phyloP scores from a whole-genome alignment of 1,140 invertebrate genomes.

The Lepidotrigona ventralis region DNA sequence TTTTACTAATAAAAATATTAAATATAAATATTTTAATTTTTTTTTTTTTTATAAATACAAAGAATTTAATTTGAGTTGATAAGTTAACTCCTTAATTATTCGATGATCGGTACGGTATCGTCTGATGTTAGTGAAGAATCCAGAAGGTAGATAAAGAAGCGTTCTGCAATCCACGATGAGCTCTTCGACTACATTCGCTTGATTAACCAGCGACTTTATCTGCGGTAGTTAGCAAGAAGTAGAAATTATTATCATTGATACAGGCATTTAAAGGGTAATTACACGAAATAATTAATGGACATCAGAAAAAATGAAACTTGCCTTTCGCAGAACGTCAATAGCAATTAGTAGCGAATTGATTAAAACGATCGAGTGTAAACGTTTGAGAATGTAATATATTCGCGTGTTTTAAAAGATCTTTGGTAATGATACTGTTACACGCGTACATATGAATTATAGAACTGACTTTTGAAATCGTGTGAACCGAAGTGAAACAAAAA shows the following conservation, averaged over 20 bases:
- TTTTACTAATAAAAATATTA: too few relatives aligned
- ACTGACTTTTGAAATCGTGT: background rate
- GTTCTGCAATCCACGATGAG: background rate
- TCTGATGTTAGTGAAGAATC: background rate
- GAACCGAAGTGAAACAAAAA: background rate
- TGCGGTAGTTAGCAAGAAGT: background rate
- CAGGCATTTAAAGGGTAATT: background rate
- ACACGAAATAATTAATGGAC: background rate
- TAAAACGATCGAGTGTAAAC: background rate
- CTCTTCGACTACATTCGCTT: background rate
- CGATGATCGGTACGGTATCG: background rate
- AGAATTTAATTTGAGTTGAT: background rate
- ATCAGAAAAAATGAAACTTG: background rate
- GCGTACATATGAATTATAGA: background rate
- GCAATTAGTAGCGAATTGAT: background rate
- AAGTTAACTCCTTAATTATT: background rate
- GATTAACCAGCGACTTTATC: background rate
- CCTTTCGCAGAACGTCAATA: background rate
- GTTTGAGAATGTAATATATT: background rate
- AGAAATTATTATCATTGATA: conserved; percentile 48
- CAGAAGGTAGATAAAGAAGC: conserved; percentile 10
- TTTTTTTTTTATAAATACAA: background rate
- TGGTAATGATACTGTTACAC: background rate
- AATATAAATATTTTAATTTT: background rate
- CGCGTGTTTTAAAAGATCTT: background rate